Base-by-base conservation (phyloP, 2,797 vertebrate genomes). In the Brachyrhaphis roseni region DNA sequence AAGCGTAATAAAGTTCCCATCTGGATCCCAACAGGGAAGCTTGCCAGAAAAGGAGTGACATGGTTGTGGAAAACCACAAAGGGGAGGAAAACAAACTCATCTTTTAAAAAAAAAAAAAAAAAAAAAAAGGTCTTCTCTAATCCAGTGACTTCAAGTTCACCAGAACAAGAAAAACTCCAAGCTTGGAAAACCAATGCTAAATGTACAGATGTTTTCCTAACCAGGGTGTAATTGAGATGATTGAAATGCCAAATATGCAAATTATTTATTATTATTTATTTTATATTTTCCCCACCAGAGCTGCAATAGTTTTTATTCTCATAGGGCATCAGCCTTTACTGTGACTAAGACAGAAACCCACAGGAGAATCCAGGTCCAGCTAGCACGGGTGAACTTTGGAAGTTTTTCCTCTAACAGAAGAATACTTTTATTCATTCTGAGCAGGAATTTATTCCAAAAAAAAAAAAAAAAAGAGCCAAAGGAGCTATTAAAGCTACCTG, bases 1-100 rank as follows among this genome's bases (percentile, higher is more conserved):
- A 70, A 8, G 45, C 84, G 87, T 88, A 91, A 93, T 94, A 93
- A 93, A 92, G 90, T 94, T 90, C 90, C 92, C 93, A 92, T 91
- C 88, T 92, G 91, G 87, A 83, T 92, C 82, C 81, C 80, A 18
- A 83, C 78, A 53, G 74, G 78, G 78, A 84, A 82, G 77, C 75
- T 49, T 80, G 79, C 89, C 82, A 82, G 81, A 53, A 76, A 86
- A 82, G 84, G 85, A 47, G 46, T 86, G 76, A 82, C 81, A 86
- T 87, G 85, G 77, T 87, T 91, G 86, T 66, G 78, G 77, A 86
- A 85, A 89, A 83, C 80, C 91, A 86, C 81, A 88, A 82, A 82
- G 53, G 77, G 53, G 75, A 16, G 74, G 75, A 23, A 86, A 6
- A 86, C 39, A 68, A 70, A 45, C 43, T 51, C 26, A 62, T 57